phyloP scores from a whole-genome alignment of 2,113 vertebrate species.

The Anhinga rufa region DNA sequence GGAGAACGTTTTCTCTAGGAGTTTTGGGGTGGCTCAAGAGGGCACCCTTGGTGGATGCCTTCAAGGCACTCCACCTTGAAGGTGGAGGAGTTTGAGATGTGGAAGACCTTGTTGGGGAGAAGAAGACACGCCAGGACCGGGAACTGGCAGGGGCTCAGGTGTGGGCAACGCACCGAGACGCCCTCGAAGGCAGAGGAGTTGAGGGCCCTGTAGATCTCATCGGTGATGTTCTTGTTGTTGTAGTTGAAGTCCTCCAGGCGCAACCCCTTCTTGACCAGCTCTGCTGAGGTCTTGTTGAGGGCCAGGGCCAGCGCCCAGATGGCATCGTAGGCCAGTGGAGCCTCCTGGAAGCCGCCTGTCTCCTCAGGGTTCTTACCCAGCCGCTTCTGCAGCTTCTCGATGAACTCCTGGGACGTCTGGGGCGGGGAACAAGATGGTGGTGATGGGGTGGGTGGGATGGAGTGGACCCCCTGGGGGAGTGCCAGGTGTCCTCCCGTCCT shows the following conservation, averaged over 20 bases:
- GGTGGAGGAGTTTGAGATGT: slow-evolving; percentile 73
- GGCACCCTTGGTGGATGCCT: not conserved
- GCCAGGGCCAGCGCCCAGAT: slow-evolving; percentile 94
- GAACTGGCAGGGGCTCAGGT: not conserved
- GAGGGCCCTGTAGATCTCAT: slow-evolving; percentile 92
- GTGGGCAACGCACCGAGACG: slow-evolving; percentile 82
- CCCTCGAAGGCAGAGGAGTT: slow-evolving; percentile 96
- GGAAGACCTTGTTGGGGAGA: slow-evolving; percentile 72
- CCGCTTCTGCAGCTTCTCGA: slow-evolving; percentile 85
- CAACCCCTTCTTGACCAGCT: slow-evolving; percentile 81
- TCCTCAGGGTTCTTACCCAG: slow-evolving; percentile 90
- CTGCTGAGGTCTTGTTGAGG: slow-evolving; percentile 90
- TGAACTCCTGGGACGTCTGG: slow-evolving; percentile 93
- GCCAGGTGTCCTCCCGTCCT: not conserved
- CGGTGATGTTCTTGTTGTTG: slow-evolving; percentile 92
- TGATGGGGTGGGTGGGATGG: not conserved
- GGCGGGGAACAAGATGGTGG: accelerated
- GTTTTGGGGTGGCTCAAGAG: not conserved
- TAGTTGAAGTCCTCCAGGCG: slow-evolving; percentile 95
- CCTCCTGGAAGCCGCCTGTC: slow-evolving; percentile 93
- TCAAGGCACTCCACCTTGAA: not conserved
- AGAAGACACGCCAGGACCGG: not conserved
- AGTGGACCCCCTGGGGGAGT: not conserved
- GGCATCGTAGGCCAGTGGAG: slow-evolving; percentile 90
- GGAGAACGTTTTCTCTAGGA: not conserved